Evolutionary conservation across 2,113 vertebrate species (phyloP).

Genomic region (Anolis sagrei): DNA sequence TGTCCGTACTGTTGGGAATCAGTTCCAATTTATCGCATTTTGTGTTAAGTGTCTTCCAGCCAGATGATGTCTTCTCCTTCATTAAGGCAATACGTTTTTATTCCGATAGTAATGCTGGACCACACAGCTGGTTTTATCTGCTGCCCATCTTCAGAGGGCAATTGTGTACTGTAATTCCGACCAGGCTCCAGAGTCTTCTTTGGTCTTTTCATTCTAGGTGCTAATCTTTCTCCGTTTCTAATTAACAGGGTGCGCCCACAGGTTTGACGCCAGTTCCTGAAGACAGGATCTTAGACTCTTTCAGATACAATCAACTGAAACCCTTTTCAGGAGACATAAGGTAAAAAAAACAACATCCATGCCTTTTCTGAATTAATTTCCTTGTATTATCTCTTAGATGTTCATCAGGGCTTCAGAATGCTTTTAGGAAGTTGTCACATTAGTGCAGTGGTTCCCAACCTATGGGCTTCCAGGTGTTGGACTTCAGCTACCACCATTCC

Average conservation of each 20-base stretch:
- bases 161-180: neutral
- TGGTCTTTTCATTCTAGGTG: neutral
- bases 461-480: too few relatives aligned
- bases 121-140: too few relatives aligned
- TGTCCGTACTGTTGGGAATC: too few relatives aligned
- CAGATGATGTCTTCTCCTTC: too few relatives aligned
- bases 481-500: too few relatives aligned
- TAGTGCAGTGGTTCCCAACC: too few relatives aligned
- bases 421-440: neutral
- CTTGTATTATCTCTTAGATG: neutral
- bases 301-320: constrained; percentile 59
- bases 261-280: constrained; percentile 68
- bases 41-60: too few relatives aligned
- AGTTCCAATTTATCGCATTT: too few relatives aligned
- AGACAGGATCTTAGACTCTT: constrained; percentile 71
- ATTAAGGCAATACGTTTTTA: neutral
- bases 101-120: too few relatives aligned
- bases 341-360: constrained; percentile 60
- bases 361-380: neutral
- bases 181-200: neutral
- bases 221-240: constrained; percentile 6
- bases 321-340: constrained; percentile 59
- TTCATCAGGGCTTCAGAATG: neutral
- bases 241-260: constrained; percentile 62
- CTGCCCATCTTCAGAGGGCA: neutral